Conservation (phyloP, 2,888 invertebrate species). For the Tipula helvola region DNA sequence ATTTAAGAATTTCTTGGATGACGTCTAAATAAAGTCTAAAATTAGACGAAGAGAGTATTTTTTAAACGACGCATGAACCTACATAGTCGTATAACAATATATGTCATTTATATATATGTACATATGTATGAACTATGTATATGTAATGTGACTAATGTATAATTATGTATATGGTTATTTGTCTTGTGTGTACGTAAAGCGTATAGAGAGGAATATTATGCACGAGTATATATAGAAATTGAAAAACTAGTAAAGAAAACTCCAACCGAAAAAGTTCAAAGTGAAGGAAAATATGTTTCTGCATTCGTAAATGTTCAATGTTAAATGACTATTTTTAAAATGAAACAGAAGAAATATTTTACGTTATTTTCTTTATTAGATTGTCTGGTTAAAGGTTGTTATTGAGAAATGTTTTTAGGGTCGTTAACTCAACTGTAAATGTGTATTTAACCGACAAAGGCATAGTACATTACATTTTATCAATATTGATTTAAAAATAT, state of each 20-base stretch:
- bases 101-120: too few relatives aligned
- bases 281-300: neutral
- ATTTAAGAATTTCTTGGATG: neutral
- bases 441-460: too few relatives aligned
- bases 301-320: neutral
- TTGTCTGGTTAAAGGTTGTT: neutral
- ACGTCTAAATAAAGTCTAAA: neutral
- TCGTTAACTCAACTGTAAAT: neutral
- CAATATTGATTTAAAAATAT: too few relatives aligned
- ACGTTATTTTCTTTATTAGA: neutral
- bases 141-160: neutral
- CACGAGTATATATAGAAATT: neutral
- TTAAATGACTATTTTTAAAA: neutral
- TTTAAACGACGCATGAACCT: neutral
- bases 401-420: neutral
- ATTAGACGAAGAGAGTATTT: neutral
- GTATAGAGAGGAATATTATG: neutral
- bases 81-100: neutral
- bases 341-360: neutral
- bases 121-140: neutral
- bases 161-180: neutral
- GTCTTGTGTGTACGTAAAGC: neutral
- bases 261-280: neutral
- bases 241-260: neutral
- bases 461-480: too few relatives aligned